Evolutionary conservation across 1,140 invertebrate genomes (phyloP), one percentile per base, ranked within the genome.

Genomic region (Trichomalopsis sarcophagae): DNA sequence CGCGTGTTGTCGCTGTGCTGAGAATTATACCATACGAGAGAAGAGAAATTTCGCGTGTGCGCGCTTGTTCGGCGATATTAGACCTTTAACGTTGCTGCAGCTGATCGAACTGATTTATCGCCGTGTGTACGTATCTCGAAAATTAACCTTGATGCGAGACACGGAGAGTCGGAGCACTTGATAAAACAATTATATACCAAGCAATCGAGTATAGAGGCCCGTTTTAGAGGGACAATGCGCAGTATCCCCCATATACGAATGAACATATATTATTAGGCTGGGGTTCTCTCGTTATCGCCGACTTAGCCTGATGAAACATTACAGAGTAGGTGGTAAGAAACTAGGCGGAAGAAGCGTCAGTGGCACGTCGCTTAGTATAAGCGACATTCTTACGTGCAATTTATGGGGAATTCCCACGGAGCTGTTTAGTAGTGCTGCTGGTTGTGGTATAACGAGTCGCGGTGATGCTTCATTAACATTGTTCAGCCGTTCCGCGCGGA

Each of bases 391-490:
- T 66, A 33, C 71, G 21, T n/a, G 21, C 40, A 82, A 66, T 82
- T 82, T 82, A 82, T 82, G 69, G 73, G 47, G 50, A 75, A 82
- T 82, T 75, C 73, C 30, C 40, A 44, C 40, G 9, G 11, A 47
- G 27, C n/a, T 47, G 69, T n/a, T 23, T 44, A 55, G 47, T 66
- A 13, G 10, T 11, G 66, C 30, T 14, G 40, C n/a, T 9, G 78
- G 23, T 27, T 27, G 27, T 27, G 27, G 27, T 27, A 27, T 82
- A 82, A 82, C 81, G 47, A 75, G 68, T 36, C 44, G 40, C 36
- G 44, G 27, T 68, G 80, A 30, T 40, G 27, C 74, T 83, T 83
- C 81, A 78, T 78, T 71, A 84, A 55, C 74, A 71, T 78, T 50
- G 82, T 69, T 47, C 47, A 62, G 71, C 47, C n/a, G n/a, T n/a